Base-by-base conservation (phyloP, 2,113 vertebrate genomes). In the Macquaria ambigua region DNA sequence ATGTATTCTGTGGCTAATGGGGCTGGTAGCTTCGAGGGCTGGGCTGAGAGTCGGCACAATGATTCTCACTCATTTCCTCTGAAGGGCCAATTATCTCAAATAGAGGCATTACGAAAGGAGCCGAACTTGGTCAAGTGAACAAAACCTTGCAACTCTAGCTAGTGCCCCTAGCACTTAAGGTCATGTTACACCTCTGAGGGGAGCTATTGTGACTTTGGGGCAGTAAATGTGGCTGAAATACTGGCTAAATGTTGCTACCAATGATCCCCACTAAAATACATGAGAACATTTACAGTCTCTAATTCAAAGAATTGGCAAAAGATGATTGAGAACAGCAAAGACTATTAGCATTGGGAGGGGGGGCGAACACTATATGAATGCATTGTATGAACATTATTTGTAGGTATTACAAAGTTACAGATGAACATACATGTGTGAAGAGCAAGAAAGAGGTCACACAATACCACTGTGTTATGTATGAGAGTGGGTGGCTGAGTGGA, bases 21-120 rank as follows among this genome's bases (percentile, higher is more conserved):
- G 89, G 90, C 90, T 74, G 88, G 88, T 88, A 66, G 86, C 88
- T 87, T 81, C 63, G 69, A 91, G 86, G 87, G 90, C 79, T 85
- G 72, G 86, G 84, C 88, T 87, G 81, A 90, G 91, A 92, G 89
- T 86, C 64, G 52, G 81, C 80, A 89, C 91, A 93, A 92, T 89
- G 84, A 94, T 93, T 92, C 89, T 90, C 92, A 90, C 87, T 94
- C 90, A 93, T 94, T 93, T 89, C 66, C 89, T 93, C 88, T 95
- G 92, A 94, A 95, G 92, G 89, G 89, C 90, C 94, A 95, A 95
- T 95, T 95, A 95, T 89, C 88, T 93, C 88, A 93, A 94, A 95
- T 79, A 90, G 91, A 92, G 74, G 74, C 87, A 90, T 91, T 91
- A 91, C 89, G 58, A 92, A 93, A 92, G 89, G 86, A 89, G 84